These are phyloP conservation scores for Sebastes taczanowskii DNA, from an alignment of 2,797 vertebrate species.

Conservation along the genomic window DNA sequence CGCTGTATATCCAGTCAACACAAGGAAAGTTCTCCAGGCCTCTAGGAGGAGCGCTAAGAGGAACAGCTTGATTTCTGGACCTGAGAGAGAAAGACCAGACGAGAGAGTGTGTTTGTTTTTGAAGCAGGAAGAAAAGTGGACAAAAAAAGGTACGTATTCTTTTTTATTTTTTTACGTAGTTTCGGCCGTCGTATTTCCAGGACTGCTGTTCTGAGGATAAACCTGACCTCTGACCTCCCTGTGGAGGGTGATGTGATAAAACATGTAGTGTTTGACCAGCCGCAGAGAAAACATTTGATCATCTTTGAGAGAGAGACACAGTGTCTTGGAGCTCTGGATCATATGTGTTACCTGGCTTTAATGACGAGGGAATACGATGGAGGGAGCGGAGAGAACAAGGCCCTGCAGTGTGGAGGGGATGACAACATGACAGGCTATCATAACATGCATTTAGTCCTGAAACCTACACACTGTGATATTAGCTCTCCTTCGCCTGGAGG, in stretches of 20 bases:
- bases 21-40: neutral
- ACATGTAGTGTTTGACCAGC: neutral
- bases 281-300: neutral
- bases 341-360: neutral
- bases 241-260: neutral
- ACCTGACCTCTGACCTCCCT: constrained; percentile 6
- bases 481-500: constrained; percentile 23
- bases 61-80: neutral
- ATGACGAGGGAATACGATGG: constrained; percentile 17
- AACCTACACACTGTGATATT: constrained; percentile 23
- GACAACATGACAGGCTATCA: constrained; percentile 25
- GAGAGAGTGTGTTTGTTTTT: neutral
- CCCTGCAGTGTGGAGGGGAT: constrained; percentile 24
- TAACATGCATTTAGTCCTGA: constrained; percentile 33
- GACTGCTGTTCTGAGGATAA: neutral
- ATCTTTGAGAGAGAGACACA: neutral
- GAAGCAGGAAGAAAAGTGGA: neutral
- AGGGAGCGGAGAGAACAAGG: constrained; percentile 32
- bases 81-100: neutral
- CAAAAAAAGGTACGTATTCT: neutral
- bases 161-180: too few species aligned
- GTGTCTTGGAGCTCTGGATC: constrained; percentile 1
- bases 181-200: neutral
- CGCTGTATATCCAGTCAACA: too few species aligned
- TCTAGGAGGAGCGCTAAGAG: neutral